A percentile compares a stretch with the other conserved stretches of the same genome.
These are phyloP conservation scores for Epizoanthus illoricatus DNA, from an alignment of 92 coral and sea anemone genomes.

Conservation along the genomic window DNA sequence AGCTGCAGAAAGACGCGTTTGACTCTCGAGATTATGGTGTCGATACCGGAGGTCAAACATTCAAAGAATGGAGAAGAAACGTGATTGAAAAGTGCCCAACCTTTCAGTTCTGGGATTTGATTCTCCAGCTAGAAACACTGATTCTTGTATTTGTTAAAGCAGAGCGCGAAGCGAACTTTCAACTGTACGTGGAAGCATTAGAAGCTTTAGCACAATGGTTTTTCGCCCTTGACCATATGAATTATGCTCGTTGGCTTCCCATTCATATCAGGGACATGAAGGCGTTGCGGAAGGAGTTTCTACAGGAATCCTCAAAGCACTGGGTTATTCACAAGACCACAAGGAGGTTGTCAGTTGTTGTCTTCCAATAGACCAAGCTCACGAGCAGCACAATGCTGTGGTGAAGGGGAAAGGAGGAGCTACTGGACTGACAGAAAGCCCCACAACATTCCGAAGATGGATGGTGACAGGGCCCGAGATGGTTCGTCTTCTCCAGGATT, in stretches of 20 bases:
- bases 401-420: too few species aligned
- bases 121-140: constrained; percentile 37
- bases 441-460: constrained; percentile 14
- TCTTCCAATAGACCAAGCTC: too few species aligned
- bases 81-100: too few species aligned
- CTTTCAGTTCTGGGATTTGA: constrained; percentile 38
- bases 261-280: constrained; percentile 4
- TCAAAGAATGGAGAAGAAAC: too few species aligned
- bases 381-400: background rate
- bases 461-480: constrained; percentile 26
- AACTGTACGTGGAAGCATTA: constrained; percentile 29
- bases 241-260: background rate
- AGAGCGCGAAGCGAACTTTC: constrained; percentile 45
- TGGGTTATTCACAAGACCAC: background rate
- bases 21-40: too few species aligned
- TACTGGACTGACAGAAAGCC: background rate
- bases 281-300: background rate
- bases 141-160: constrained; percentile 34
- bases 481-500: constrained; percentile 25
- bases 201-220: constrained; percentile 16
- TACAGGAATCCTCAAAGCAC: background rate
- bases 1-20: too few species aligned
- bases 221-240: background rate
- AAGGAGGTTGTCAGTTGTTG: too few species aligned
- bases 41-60: too few species aligned